Conservation (phyloP, 53 echinoderm and acorn worm genomes). For the Mesocentrotus franciscanus region DNA sequence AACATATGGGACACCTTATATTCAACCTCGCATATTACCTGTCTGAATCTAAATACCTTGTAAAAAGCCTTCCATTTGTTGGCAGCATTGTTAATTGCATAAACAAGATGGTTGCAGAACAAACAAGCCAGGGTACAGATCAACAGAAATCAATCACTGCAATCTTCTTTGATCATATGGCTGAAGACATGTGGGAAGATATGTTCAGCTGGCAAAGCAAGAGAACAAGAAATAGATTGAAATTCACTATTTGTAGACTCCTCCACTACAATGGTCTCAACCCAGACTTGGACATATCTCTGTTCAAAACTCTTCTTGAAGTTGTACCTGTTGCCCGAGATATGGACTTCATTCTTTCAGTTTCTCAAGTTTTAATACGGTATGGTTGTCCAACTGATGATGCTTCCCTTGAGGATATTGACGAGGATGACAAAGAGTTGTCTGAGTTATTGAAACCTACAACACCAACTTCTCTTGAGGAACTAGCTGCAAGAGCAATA, state of each 20-base stretch:
- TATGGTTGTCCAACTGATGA: constrained; percentile 23
- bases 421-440: not conserved
- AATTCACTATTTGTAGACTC: constrained; percentile 16
- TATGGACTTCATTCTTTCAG: constrained; percentile 11
- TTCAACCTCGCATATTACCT: not conserved
- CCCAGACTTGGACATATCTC: not conserved
- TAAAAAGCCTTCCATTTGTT: not conserved
- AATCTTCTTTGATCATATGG: constrained; percentile 1
- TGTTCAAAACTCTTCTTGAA: not conserved
- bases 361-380: constrained; percentile 2
- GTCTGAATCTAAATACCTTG: not conserved
- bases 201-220: constrained; percentile 29
- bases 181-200: not conserved
- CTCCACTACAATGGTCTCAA: constrained; percentile 20
- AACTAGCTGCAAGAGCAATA: constrained; percentile 7
- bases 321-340: constrained; percentile 14
- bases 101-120: not conserved
- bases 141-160: not conserved
- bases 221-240: constrained; percentile 4
- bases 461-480: not conserved
- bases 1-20: not conserved
- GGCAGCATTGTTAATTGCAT: not conserved
- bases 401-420: not conserved
- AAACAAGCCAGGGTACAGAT: not conserved
- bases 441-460: constrained; percentile 13